Base-by-base conservation (phyloP, 2,888 invertebrate genomes). In the Ligdia adustata region DNA sequence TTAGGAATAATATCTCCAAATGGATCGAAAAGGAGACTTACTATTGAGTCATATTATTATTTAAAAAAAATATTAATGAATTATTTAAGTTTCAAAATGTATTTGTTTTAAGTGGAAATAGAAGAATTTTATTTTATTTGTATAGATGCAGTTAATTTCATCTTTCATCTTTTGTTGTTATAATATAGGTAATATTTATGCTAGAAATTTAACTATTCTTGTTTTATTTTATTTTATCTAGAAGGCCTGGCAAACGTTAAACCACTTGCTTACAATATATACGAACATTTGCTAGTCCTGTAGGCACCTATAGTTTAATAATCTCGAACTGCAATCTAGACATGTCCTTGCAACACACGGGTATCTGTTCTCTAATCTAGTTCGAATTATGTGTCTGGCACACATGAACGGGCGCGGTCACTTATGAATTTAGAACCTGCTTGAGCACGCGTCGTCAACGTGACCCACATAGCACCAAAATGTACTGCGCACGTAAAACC, bases 1-100 rank as follows among this genome's bases (percentile, higher is more conserved):
- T 96, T 22, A 91, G 96, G 53, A 91, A 91, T 52, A 91, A 92
- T 66, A 91, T 93, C 0, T 93, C 93, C 0, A 92, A 93, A 53
- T 95, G 94, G 93, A 84, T 95, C 14, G 95, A 95, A 70, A 72
- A 87, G 52, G 95, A 96, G 79, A 95, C 94, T 31, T 95, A 95
- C 70, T 96, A 95, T 68, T 94, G 72, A 81, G 33, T 32, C 41
- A 42, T 16, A 11, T 9, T 31, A 5, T 11, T 24, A n/a, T n/a
- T n/a, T n/a, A n/a, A n/a, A n/a, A n/a, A n/a, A n/a, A n/a, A n/a
- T n/a, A n/a, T n/a, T n/a, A n/a, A n/a, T n/a, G n/a, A n/a, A n/a
- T n/a, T n/a, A n/a, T n/a, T n/a, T n/a, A n/a, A n/a, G n/a, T n/a
- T n/a, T n/a, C n/a, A n/a, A n/a, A n/a, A n/a, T n/a, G n/a, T n/a